Evolutionary conservation across 1,140 invertebrate genomes (phyloP).

Genomic region (Calycopis cecrops): DNA sequence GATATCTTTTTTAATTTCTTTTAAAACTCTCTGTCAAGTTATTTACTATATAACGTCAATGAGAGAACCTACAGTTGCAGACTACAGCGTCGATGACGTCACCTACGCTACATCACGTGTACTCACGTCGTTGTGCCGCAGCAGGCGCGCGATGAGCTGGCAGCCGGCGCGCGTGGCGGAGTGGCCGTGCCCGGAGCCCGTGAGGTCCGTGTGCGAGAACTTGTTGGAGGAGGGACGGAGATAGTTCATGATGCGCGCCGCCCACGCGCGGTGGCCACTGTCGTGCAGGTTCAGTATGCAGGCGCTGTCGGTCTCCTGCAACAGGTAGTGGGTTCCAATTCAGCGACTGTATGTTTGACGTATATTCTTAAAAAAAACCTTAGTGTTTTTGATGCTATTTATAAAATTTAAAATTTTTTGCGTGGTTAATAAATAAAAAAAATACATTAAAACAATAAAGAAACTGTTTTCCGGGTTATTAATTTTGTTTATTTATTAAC

Average conservation of each 20-base stretch:
- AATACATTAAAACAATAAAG: background rate
- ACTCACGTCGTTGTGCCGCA: conserved; percentile 59
- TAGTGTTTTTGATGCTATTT: too few species aligned
- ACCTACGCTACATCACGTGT: too few species aligned
- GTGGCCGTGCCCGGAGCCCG: conserved; percentile 51
- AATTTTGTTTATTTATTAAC: too few species aligned
- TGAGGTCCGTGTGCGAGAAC: conserved; percentile 83
- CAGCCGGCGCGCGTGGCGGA: conserved; percentile 57
- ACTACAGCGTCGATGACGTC: too few species aligned
- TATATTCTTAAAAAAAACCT: too few species aligned
- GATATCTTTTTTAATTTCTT: too few species aligned
- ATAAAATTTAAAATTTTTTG: too few species aligned
- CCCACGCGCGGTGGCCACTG: conserved; percentile 85
- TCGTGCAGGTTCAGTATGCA: conserved; percentile 69
- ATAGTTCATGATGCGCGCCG: conserved; percentile 88
- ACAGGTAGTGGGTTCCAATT: background rate
- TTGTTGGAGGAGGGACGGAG: conserved; percentile 91
- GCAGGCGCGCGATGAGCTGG: conserved; percentile 55
- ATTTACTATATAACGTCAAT: too few species aligned
- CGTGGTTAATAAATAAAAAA: too few species aligned
- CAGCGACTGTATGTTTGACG: too few species aligned
- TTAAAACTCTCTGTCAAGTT: too few species aligned
- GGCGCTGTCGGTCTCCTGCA: conserved; percentile 52
- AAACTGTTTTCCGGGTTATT: background rate
- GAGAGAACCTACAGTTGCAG: too few species aligned